A percentile compares a stretch with the other conserved stretches of the same genome.
Conservation (phyloP, 2,888 invertebrate species). For the Parasteatoda lunata region DNA sequence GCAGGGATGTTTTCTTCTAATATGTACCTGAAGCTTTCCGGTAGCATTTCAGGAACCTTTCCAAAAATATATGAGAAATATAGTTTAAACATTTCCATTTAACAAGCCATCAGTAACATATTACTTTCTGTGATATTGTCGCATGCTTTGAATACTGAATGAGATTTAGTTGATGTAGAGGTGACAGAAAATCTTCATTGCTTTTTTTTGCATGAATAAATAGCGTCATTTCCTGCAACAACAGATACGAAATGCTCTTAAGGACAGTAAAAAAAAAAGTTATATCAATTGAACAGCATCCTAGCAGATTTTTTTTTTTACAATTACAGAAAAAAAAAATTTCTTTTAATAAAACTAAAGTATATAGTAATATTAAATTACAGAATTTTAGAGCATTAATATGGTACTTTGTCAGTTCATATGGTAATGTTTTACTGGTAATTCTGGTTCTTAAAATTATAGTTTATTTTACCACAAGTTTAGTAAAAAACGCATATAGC, state of each 20-base stretch:
- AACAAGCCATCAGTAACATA: slow-evolving; percentile 38
- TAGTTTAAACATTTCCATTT: slow-evolving; percentile 21
- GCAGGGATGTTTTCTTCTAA: too few relatives aligned
- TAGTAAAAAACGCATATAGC: too few relatives aligned
- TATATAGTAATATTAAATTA: too few relatives aligned
- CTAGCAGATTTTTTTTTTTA: neutral
- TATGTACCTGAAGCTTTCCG: too few relatives aligned
- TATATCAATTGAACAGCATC: slow-evolving; percentile 54
- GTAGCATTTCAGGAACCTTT: slow-evolving; percentile 22
- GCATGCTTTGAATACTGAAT: slow-evolving; percentile 56
- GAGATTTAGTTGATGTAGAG: slow-evolving; percentile 57
- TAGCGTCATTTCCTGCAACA: slow-evolving; percentile 61
- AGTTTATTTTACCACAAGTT: too few relatives aligned
- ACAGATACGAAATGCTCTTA: slow-evolving; percentile 32
- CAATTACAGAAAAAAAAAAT: neutral
- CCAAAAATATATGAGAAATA: slow-evolving; percentile 36
- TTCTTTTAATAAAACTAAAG: too few relatives aligned
- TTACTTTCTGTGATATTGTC: slow-evolving; percentile 62
- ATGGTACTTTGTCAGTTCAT: too few relatives aligned
- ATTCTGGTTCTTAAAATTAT: too few relatives aligned
- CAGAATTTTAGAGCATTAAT: too few relatives aligned
- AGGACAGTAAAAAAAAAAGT: slow-evolving; percentile 50
- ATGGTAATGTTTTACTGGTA: too few relatives aligned
- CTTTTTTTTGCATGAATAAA: slow-evolving; percentile 61
- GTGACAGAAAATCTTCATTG: slow-evolving; percentile 61